These are phyloP conservation scores for Drosophila kuntzei DNA, from an alignment of 2,888 invertebrate genomes.

Conservation along the genomic window DNA sequence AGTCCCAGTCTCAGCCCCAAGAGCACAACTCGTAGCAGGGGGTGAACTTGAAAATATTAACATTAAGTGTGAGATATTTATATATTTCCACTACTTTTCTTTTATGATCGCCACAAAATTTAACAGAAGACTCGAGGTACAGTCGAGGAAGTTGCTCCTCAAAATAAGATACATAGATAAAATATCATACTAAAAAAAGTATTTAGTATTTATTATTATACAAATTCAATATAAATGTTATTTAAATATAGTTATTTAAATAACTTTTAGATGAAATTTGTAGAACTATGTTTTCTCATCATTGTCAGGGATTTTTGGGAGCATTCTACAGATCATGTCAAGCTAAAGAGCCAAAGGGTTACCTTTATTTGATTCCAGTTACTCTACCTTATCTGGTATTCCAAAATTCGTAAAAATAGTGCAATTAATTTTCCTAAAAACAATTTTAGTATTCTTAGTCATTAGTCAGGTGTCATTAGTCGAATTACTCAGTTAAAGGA, in stretches of 20 bases:
- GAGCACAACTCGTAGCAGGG: conserved; percentile 59
- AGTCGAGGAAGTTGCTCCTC: conserved; percentile 22
- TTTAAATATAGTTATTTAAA: no score
- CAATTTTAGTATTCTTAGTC: no score
- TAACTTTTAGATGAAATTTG: background rate
- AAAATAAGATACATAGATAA: no score
- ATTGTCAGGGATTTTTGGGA: background rate
- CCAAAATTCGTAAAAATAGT: no score
- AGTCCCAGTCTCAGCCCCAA: conserved; percentile 19
- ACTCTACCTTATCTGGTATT: no score
- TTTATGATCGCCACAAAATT: conserved; percentile 38
- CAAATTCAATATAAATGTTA: no score
- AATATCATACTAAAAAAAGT: no score
- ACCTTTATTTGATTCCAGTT: background rate
- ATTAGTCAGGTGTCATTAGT: no score
- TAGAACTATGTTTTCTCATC: no score
- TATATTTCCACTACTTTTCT: conserved; percentile 46
- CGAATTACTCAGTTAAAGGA: no score
- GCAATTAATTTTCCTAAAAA: no score
- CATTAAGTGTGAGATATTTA: conserved; percentile 64
- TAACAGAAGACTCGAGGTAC: conserved; percentile 23
- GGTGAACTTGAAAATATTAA: conserved; percentile 75
- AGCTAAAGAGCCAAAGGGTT: background rate
- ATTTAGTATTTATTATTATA: no score
- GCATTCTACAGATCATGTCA: background rate